Conservation (phyloP, 2,797 vertebrate species). For the Lepidocolaptes lacrymiger region DNA sequence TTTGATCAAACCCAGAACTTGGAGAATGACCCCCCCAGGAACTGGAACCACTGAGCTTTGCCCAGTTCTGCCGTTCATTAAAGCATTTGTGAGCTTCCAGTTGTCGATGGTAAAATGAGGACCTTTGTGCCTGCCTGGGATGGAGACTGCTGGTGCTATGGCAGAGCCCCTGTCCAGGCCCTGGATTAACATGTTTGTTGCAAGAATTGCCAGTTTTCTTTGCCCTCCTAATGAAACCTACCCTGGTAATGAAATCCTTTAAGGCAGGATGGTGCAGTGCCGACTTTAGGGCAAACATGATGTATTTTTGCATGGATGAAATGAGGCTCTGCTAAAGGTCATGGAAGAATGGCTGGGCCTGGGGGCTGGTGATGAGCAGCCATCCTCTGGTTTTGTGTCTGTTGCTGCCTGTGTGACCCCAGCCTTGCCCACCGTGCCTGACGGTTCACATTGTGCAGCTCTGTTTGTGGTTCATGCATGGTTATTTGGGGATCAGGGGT, state of each 20-base stretch:
- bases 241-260: fast-evolving
- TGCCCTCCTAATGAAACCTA: background rate
- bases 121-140: background rate
- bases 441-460: background rate
- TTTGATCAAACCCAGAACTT: constrained; percentile 38
- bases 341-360: background rate
- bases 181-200: background rate
- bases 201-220: background rate
- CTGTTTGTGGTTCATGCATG: fast-evolving
- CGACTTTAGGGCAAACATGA: background rate
- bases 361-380: background rate
- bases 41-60: constrained; percentile 24
- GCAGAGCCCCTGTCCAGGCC: background rate
- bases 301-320: background rate
- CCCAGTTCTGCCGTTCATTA: constrained; percentile 48
- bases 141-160: background rate
- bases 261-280: background rate
- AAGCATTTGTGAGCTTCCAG: background rate
- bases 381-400: background rate
- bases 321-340: background rate
- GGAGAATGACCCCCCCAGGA: background rate
- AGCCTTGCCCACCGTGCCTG: background rate
- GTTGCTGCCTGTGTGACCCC: background rate
- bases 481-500: background rate
- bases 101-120: background rate